Base-by-base conservation (phyloP, 2,113 vertebrate genomes). In the Mobula hypostoma region DNA sequence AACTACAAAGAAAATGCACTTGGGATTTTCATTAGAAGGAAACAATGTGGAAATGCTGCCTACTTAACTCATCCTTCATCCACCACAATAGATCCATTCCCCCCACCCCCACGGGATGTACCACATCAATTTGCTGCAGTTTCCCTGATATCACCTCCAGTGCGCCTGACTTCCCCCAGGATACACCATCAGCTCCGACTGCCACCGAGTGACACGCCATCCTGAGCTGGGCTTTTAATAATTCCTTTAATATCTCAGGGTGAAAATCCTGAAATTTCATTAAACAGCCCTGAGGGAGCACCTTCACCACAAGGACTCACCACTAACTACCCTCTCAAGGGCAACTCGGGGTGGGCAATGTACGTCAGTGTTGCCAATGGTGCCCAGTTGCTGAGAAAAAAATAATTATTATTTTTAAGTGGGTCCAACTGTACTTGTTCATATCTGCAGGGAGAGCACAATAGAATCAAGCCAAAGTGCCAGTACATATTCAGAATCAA, bases 1-100 rank as follows among this genome's bases (percentile, higher is more conserved):
- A 97, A 97, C 96, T 96, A 94, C n/a, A 19, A 48, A 95, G 5
- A 95, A 83, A 96, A 94, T 96, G 96, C 96, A 95, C 94, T 95
- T 19, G 40, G 40, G 40, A 82, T 27, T 4, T 61, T 61, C 56
- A 58, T 3, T 87, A 27, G 83, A 24, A 61, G 27, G 58, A 1
- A 61, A 77, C 74, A 77, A 77, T 48, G 27, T 29, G 74, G 3
- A 24, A 7, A 40, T 29, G 56, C 24, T 61, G 83, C 8, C 56
- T 6, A 56, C 11, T 61, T 29, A 12, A 61, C 5, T 56, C 11
- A 9, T 27, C 61, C 8, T 8, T 56, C 11, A 61, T 63, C 83
- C 56, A 14, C 11, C 56, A n/a, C 21, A 24, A 61, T 27, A 27
- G 0, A 61, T 87, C 48, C 56, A 87, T 5, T 61, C 2, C 24